A percentile compares a stretch with the other conserved stretches of the same genome.
phyloP scores from a whole-genome alignment of 2,888 invertebrate species.

The Drosophila cognata region DNA sequence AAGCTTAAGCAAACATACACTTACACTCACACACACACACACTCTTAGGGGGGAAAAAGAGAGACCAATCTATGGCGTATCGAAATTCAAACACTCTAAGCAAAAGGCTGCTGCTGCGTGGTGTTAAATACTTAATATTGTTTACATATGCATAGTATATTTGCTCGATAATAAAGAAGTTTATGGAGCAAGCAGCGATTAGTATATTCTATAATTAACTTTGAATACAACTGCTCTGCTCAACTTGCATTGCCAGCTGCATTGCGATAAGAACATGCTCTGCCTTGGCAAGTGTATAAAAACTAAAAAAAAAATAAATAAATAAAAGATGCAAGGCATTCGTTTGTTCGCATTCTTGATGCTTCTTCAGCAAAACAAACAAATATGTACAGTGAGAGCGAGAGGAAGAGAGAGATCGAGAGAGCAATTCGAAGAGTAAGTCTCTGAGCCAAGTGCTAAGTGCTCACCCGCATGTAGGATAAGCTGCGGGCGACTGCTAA shows the following conservation, averaged over 20 bases:
- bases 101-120: slow-evolving; percentile 21
- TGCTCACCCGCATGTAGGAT: slow-evolving; percentile 43
- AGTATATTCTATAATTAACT: slow-evolving; percentile 15
- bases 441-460: slow-evolving; percentile 22
- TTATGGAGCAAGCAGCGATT: not conserved
- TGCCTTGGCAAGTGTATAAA: slow-evolving; percentile 36
- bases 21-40: slow-evolving; percentile 45
- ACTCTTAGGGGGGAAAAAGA: slow-evolving; percentile 31
- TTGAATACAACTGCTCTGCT: not conserved
- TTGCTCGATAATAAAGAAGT: not conserved
- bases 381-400: slow-evolving; percentile 8
- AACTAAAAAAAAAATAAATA: not conserved
- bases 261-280: slow-evolving; percentile 27
- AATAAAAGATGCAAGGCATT: slow-evolving; percentile 24
- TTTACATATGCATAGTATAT: not conserved
- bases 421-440: slow-evolving; percentile 6
- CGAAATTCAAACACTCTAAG: slow-evolving; percentile 62
- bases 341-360: slow-evolving; percentile 51
- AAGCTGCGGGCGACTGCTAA: slow-evolving; percentile 27
- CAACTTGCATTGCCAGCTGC: slow-evolving; percentile 11
- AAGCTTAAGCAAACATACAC: slow-evolving; percentile 63
- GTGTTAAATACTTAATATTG: slow-evolving; percentile 20
- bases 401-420: slow-evolving; percentile 13
- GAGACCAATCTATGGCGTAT: slow-evolving; percentile 54
- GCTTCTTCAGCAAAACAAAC: slow-evolving; percentile 46